These are phyloP conservation scores for Sturnus vulgaris DNA, from an alignment of 2,113 vertebrate species.

Conservation along the genomic window DNA sequence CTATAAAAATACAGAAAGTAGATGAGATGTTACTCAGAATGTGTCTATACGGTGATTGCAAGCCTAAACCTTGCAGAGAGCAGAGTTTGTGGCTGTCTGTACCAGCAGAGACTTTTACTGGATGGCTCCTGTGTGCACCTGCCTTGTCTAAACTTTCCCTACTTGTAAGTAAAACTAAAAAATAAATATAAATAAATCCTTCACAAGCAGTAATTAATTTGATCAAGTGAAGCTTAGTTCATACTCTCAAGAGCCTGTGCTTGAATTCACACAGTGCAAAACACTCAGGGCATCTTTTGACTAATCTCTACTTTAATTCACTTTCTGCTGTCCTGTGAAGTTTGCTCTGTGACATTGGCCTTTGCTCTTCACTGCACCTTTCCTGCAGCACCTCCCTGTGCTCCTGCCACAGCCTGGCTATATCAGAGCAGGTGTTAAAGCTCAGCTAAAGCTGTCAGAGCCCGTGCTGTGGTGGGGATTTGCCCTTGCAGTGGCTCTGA, in stretches of 20 bases:
- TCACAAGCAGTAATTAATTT: not conserved
- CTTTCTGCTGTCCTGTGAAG: not conserved
- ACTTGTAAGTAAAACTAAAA: not conserved
- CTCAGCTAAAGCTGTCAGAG: not conserved
- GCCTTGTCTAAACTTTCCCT: not conserved
- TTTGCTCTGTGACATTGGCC: not conserved
- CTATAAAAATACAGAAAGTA: not conserved
- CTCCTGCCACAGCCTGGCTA: not conserved
- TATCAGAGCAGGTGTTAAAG: not conserved
- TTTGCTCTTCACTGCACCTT: not conserved
- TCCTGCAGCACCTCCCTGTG: not conserved
- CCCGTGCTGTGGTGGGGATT: not conserved
- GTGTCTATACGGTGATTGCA: not conserved
- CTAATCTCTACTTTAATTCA: fast-evolving
- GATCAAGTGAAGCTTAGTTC: not conserved
- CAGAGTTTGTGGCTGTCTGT: not conserved
- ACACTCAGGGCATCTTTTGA: not conserved
- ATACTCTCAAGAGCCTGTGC: not conserved
- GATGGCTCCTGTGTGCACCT: not conserved
- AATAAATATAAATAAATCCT: not conserved
- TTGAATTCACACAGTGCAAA: not conserved
- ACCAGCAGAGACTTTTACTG: not conserved
- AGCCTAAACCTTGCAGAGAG: not conserved
- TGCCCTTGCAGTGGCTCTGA: not conserved
- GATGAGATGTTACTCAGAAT: not conserved